A percentile compares a stretch with the other conserved stretches of the same genome.
Conservation (phyloP, 2,888 invertebrate species). For the Chloromyia formosa region DNA sequence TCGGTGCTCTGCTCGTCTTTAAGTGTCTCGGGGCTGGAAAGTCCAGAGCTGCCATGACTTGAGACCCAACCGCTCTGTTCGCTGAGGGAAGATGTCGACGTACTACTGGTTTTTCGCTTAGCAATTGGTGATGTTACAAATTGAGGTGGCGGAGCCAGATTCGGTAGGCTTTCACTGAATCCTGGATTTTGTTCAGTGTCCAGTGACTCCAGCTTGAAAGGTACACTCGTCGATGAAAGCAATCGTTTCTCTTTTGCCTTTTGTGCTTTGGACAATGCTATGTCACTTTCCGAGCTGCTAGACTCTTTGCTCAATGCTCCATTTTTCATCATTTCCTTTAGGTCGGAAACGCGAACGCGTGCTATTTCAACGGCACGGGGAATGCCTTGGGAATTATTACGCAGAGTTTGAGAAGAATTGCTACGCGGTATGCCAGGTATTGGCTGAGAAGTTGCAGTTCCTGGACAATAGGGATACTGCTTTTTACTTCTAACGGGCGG, state of each 20-base stretch:
- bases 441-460: constrained; percentile 42
- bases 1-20: constrained; percentile 55
- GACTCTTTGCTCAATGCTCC: constrained; percentile 59
- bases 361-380: constrained; percentile 63
- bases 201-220: constrained; percentile 70
- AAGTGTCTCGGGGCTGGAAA: constrained; percentile 69
- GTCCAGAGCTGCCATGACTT: constrained; percentile 74
- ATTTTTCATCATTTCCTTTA: constrained; percentile 62
- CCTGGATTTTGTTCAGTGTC: constrained; percentile 58
- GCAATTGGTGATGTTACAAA: constrained; percentile 68
- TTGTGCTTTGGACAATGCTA: constrained; percentile 66
- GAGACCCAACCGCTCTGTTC: constrained; percentile 91
- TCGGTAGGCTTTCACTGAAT: constrained; percentile 77
- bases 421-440: constrained; percentile 70
- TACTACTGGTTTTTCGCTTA: constrained; percentile 63
- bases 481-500: constrained; percentile 69
- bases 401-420: constrained; percentile 70
- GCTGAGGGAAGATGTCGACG: constrained; percentile 75
- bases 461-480: constrained; percentile 57
- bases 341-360: constrained; percentile 61
- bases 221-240: constrained; percentile 71
- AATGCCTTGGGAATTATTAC: constrained; percentile 56
- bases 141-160: constrained; percentile 72
- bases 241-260: constrained; percentile 61
- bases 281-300: constrained; percentile 68